These are phyloP conservation scores for Dreissena rostriformis DNA, from an alignment of 1,140 invertebrate genomes.

Conservation along the genomic window DNA sequence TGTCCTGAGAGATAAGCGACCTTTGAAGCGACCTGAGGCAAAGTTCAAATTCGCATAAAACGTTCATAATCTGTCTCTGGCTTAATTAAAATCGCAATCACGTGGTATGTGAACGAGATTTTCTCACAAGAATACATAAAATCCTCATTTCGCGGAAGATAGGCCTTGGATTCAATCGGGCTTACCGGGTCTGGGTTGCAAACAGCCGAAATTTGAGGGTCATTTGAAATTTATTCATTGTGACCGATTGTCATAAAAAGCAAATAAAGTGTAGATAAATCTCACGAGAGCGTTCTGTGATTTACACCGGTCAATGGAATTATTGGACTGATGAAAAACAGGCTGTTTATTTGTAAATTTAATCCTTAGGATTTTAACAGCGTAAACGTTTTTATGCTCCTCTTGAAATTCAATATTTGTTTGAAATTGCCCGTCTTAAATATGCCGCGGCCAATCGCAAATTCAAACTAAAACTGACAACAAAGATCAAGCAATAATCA, in stretches of 20 bases:
- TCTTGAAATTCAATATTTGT: slow-evolving; percentile 4
- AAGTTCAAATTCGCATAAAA: slow-evolving; percentile 50
- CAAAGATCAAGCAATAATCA: too few relatives aligned
- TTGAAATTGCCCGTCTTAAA: not conserved
- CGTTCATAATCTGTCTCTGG: slow-evolving; percentile 52
- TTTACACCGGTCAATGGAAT: slow-evolving; percentile 17
- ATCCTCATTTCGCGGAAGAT: slow-evolving; percentile 19
- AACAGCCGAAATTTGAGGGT: slow-evolving; percentile 50
- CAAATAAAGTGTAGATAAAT: slow-evolving; percentile 47
- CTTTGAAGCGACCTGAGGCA: slow-evolving; percentile 38
- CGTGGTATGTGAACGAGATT: not conserved
- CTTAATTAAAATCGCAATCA: slow-evolving; percentile 49
- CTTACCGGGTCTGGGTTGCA: slow-evolving; percentile 36
- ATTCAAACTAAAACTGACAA: too few relatives aligned
- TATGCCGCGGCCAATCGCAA: too few relatives aligned
- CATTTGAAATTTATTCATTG: slow-evolving; percentile 58
- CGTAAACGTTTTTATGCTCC: not conserved
- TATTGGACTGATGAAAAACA: slow-evolving; percentile 8
- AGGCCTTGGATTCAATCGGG: slow-evolving; percentile 36
- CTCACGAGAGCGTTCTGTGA: not conserved
- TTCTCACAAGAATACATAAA: slow-evolving; percentile 46
- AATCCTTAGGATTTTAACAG: slow-evolving; percentile 26
- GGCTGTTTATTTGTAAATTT: slow-evolving; percentile 33
- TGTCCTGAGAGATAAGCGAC: slow-evolving; percentile 24
- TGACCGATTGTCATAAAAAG: slow-evolving; percentile 43